A percentile compares a stretch with the other conserved stretches of the same genome.
phyloP scores from a whole-genome alignment of 2,113 vertebrate genomes.

The Empidonax alnorum region DNA sequence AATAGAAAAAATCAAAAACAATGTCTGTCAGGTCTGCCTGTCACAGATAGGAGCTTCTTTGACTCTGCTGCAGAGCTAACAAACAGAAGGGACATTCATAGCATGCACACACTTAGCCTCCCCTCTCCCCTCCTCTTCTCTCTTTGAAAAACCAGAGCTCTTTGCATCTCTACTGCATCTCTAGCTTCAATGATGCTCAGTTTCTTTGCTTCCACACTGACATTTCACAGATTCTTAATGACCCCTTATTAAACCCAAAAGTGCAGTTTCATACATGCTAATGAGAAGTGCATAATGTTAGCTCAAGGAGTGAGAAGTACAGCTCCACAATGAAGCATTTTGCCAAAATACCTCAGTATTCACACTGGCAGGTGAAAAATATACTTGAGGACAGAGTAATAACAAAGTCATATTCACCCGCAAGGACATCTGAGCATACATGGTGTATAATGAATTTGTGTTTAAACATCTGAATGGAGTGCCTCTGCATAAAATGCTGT shows the following conservation, averaged over 20 bases:
- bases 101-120: neutral
- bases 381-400: neutral
- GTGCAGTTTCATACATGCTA: neutral
- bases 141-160: constrained; percentile 20
- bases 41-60: constrained; percentile 47
- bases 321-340: neutral
- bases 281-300: constrained; percentile 21
- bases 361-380: neutral
- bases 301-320: neutral
- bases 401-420: constrained; percentile 35
- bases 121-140: neutral
- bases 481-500: constrained; percentile 14
- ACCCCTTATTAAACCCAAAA: constrained; percentile 8
- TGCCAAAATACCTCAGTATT: neutral
- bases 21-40: constrained; percentile 7
- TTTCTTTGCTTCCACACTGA: neutral
- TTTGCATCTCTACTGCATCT: neutral
- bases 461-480: constrained; percentile 38
- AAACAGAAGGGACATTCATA: constrained; percentile 55
- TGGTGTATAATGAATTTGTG: constrained; percentile 29
- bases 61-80: neutral
- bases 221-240: constrained; percentile 18
- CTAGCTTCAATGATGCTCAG: neutral
- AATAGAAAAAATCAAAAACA: constrained; percentile 8
- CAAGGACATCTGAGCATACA: constrained; percentile 20